A percentile compares a stretch with the other conserved stretches of the same genome.
phyloP scores from a whole-genome alignment of 2,888 invertebrate genomes.

The Pocota personata region DNA sequence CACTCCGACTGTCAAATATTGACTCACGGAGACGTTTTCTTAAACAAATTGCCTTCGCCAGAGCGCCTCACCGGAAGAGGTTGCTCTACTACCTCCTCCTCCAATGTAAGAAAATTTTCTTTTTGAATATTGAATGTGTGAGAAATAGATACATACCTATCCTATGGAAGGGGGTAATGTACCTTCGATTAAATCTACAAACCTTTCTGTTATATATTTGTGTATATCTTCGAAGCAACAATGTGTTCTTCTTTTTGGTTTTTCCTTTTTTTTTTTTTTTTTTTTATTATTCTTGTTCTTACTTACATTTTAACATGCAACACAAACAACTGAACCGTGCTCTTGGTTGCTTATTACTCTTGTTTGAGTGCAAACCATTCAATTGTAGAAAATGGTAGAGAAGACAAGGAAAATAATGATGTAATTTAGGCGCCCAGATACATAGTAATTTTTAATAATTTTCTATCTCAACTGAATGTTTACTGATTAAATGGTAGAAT shows the following conservation, averaged over 20 bases:
- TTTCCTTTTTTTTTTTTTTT: no score
- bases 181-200: slow-evolving; percentile 26
- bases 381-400: not conserved
- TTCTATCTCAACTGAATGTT: not conserved
- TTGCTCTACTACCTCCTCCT: not conserved
- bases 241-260: not conserved
- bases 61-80: slow-evolving; percentile 34
- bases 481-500: not conserved
- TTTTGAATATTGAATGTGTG: not conserved
- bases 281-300: slow-evolving; percentile 1
- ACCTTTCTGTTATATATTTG: slow-evolving; percentile 5
- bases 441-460: slow-evolving; percentile 6
- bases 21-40: slow-evolving; percentile 14
- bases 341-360: slow-evolving; percentile 12
- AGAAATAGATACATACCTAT: not conserved
- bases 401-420: not conserved
- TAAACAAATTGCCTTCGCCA: not conserved
- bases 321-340: slow-evolving; percentile 20
- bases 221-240: not conserved
- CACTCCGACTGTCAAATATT: slow-evolving; percentile 42
- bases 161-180: not conserved
- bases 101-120: not conserved
- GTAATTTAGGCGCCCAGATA: slow-evolving; percentile 33
- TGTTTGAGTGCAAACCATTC: no score
- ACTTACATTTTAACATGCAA: slow-evolving; percentile 38